Base-by-base conservation (phyloP, 2,888 invertebrate species). In the Amaurobius ferox region DNA sequence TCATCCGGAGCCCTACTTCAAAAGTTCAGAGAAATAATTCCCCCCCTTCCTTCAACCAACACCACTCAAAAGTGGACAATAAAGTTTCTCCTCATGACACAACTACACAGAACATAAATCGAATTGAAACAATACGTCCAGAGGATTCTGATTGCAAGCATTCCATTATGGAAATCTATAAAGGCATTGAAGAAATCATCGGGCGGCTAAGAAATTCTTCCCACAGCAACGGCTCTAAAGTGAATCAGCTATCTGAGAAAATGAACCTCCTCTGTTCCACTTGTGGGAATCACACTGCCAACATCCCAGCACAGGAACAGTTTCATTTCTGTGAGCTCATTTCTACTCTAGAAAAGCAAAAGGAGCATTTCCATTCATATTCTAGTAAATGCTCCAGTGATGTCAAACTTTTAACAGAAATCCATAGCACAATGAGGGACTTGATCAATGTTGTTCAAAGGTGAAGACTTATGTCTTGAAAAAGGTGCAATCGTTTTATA, bases 261-360 rank as follows among this genome's bases (percentile, higher is more conserved):
- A 94, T 93, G 90, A 95, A 96, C 89, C 93, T 95, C 88, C 93
- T 98, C 89, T 95, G 96, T 90, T 94, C 94, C 23, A 94, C 95
- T 89, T 97, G 97, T 92, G 94, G 95, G 90, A 94, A 95, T 89
- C 96, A 95, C 90, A 95, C 96, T 26, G 97, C 97, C 89, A 93
- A 93, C 88, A 94, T 96, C 90, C 95, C 96, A 11, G 95, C 96
- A 29, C 96, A 96, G 90, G 94, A 95, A 77, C 95, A 97, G 90
- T 97, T 97, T 91, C 95, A 97, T 90, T 95, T 96, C 90, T 94
- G 96, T 61, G 95, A 95, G 91, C 91, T 95, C 87, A 93, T 95
- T 35, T 94, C 94, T 5, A 93, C 94, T 66, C 92, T 95, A 74
- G 95, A 95, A 90, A 92, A 93, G 9, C 95, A 95, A 90, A 94